Evolutionary conservation across 2,113 vertebrate species (phyloP).

Genomic region (Hucho hucho): DNA sequence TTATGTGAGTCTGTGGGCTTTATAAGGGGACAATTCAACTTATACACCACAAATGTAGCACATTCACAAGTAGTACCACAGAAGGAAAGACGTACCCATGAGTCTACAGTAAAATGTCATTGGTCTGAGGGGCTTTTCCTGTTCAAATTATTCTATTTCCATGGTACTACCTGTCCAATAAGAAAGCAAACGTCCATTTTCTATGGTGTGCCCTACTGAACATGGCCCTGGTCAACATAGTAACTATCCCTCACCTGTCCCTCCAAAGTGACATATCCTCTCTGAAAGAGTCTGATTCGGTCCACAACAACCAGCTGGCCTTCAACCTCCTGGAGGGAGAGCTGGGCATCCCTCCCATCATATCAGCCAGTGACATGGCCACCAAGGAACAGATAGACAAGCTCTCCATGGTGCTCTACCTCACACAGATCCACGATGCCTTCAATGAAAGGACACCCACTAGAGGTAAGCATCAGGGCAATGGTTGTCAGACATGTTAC

Average conservation of each 20-base stretch:
- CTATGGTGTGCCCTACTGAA: background rate
- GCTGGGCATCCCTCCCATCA: slow-evolving; percentile 84
- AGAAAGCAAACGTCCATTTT: no score
- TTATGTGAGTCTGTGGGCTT: slow-evolving; percentile 80
- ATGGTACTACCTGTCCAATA: no score
- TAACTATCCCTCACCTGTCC: background rate
- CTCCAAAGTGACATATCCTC: slow-evolving; percentile 76
- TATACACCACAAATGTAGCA: no score
- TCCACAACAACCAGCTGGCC: slow-evolving; percentile 76
- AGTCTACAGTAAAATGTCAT: no score
- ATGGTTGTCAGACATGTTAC: background rate
- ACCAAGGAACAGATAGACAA: slow-evolving; percentile 73
- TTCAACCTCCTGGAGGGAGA: slow-evolving; percentile 81
- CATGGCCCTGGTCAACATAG: background rate
- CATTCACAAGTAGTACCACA: no score
- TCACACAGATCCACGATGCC: slow-evolving; percentile 84
- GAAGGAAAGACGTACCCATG: no score
- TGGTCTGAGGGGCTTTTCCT: background rate
- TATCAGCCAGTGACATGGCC: slow-evolving; percentile 80
- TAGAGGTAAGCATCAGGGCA: slow-evolving; percentile 55
- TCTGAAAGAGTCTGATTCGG: slow-evolving; percentile 61
- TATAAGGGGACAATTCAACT: no score
- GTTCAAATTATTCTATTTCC: no score
- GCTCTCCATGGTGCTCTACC: slow-evolving; percentile 88
- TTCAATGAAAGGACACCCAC: slow-evolving; percentile 60